Conservation (phyloP, 1,140 invertebrate genomes). For the Condylostylus longicornis region DNA sequence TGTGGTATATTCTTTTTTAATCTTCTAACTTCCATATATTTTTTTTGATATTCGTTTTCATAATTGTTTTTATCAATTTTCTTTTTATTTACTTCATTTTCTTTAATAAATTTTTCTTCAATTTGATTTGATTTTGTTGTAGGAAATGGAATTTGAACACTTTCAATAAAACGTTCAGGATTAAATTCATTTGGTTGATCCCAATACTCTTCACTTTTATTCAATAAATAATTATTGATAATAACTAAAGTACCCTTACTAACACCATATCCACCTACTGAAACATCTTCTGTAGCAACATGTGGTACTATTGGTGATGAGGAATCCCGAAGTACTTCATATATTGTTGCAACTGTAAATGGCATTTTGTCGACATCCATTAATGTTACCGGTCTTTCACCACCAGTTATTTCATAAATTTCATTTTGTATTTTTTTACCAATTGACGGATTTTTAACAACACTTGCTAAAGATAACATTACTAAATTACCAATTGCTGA, state of each 20-base stretch:
- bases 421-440: conserved; percentile 47
- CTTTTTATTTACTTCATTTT: background rate
- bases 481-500: conserved; percentile 65
- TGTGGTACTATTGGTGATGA: conserved; percentile 77
- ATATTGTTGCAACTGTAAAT: conserved; percentile 61
- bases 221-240: conserved; percentile 70
- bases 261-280: conserved; percentile 51
- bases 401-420: conserved; percentile 41
- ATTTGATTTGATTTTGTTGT: too few species aligned
- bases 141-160: conserved; percentile 3
- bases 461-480: conserved; percentile 48
- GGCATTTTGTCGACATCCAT: conserved; percentile 48
- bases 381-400: conserved; percentile 38
- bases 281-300: conserved; percentile 56
- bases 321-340: conserved; percentile 56
- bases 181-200: conserved; percentile 50
- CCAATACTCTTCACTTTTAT: conserved; percentile 58
- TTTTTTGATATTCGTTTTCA: too few species aligned
- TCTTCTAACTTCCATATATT: too few species aligned
- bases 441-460: conserved; percentile 45
- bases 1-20: conserved; percentile 35
- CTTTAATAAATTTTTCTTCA: too few species aligned
- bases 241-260: conserved; percentile 65
- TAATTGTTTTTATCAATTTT: background rate
- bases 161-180: conserved; percentile 50